phyloP scores from a whole-genome alignment of 1,140 invertebrate species.

The Limonius californicus region DNA sequence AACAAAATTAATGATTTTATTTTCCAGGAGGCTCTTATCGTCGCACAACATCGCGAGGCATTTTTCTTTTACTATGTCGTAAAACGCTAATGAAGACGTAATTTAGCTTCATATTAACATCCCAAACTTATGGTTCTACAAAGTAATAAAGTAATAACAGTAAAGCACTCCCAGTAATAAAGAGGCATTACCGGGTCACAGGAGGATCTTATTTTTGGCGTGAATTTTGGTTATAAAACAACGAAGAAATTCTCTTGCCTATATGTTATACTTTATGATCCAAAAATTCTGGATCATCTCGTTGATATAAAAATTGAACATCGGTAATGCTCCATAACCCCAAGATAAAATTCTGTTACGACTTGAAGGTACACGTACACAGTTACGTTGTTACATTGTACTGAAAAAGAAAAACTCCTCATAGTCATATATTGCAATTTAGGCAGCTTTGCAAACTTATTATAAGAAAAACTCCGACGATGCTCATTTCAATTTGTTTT shows the following conservation, averaged over 20 bases:
- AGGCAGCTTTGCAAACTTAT: too few relatives aligned
- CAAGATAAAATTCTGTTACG: too few relatives aligned
- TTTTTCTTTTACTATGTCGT: neutral
- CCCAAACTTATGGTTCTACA: neutral
- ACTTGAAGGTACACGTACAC: too few relatives aligned
- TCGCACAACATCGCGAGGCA: neutral
- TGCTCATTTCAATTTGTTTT: neutral
- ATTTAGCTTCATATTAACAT: constrained; percentile 8
- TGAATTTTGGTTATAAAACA: neutral
- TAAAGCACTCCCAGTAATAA: neutral
- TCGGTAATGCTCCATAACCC: too few relatives aligned
- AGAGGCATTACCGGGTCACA: neutral
- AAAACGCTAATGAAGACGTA: constrained; percentile 5
- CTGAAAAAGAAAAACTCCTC: too few relatives aligned
- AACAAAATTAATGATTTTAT: too few relatives aligned
- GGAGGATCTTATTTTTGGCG: neutral
- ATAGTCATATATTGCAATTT: too few relatives aligned
- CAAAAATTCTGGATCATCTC: too few relatives aligned
- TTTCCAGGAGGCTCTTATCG: too few relatives aligned
- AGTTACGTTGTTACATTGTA: too few relatives aligned
- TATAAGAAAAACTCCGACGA: too few relatives aligned
- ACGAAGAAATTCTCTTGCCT: neutral
- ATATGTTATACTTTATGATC: neutral
- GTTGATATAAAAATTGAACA: too few relatives aligned
- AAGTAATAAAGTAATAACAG: constrained; percentile 11